Conservation (phyloP, 2,113 vertebrate genomes). For the Saccopteryx bilineata region DNA sequence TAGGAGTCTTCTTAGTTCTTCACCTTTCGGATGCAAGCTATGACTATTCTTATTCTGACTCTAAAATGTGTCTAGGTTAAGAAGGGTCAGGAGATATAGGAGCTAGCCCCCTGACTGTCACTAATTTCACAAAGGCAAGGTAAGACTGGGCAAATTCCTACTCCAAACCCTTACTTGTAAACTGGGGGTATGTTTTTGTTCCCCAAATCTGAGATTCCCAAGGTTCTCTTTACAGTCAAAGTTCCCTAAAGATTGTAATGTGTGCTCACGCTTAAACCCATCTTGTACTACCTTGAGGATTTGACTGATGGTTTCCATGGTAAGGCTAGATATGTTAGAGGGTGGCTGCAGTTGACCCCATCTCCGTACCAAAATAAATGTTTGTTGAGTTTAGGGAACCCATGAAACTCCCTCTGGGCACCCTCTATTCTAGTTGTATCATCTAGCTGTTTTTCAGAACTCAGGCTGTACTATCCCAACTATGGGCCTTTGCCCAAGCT, state of each 20-base stretch:
- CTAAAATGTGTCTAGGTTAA: slow-evolving; percentile 38
- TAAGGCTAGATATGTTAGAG: not conserved
- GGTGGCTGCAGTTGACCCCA: not conserved
- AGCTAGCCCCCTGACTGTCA: slow-evolving; percentile 25
- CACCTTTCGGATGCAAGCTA: slow-evolving; percentile 31
- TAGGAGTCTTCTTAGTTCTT: not conserved
- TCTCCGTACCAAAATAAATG: slow-evolving; percentile 24
- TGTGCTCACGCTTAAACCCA: slow-evolving; percentile 27
- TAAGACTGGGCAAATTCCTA: slow-evolving; percentile 19
- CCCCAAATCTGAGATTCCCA: slow-evolving; percentile 35
- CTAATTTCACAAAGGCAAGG: slow-evolving; percentile 29
- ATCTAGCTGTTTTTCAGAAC: slow-evolving; percentile 62
- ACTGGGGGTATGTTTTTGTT: slow-evolving; percentile 13
- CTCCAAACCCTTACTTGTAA: slow-evolving; percentile 32
- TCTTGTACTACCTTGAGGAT: not conserved
- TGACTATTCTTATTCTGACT: slow-evolving; percentile 44
- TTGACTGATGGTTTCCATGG: slow-evolving; percentile 18
- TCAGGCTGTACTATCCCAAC: not conserved
- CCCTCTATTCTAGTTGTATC: not conserved
- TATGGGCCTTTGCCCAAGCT: slow-evolving; percentile 56
- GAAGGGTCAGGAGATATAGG: slow-evolving; percentile 42
- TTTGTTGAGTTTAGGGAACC: slow-evolving; percentile 47
- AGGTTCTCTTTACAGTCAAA: slow-evolving; percentile 48
- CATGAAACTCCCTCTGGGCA: not conserved
- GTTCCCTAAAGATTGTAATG: not conserved